Conservation (phyloP, 2,888 invertebrate genomes). For the Agriopis aurantiaria region DNA sequence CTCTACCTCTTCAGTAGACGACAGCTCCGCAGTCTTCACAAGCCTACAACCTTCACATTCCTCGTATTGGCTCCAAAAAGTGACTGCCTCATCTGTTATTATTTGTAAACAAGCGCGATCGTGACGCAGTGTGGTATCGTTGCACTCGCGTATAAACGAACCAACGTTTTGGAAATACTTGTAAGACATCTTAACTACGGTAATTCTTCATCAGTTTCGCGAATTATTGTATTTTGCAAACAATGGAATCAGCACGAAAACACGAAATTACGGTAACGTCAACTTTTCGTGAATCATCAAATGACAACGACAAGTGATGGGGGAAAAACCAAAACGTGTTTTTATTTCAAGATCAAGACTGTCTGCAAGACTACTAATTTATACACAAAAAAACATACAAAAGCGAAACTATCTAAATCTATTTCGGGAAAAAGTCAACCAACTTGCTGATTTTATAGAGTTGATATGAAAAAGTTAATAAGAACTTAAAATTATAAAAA, state of each 20-base stretch:
- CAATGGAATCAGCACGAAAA: slow-evolving; percentile 54
- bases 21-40: slow-evolving; percentile 57
- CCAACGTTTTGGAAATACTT: slow-evolving; percentile 77
- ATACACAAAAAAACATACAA: too few species aligned
- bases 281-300: slow-evolving; percentile 50
- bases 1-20: slow-evolving; percentile 56
- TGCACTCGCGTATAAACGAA: slow-evolving; percentile 69
- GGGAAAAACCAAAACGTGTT: not conserved
- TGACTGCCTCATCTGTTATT: slow-evolving; percentile 61
- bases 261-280: slow-evolving; percentile 36
- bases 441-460: too few species aligned
- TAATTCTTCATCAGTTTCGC: slow-evolving; percentile 57
- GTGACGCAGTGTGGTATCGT: slow-evolving; percentile 63
- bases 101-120: slow-evolving; percentile 82
- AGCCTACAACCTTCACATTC: slow-evolving; percentile 78
- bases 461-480: too few species aligned
- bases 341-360: slow-evolving; percentile 1
- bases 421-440: too few species aligned
- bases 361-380: not conserved
- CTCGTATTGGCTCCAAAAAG: slow-evolving; percentile 77
- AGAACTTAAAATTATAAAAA: too few species aligned
- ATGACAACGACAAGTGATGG: not conserved
- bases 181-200: slow-evolving; percentile 62
- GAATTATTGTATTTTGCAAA: slow-evolving; percentile 44
- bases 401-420: too few species aligned